Base-by-base conservation (phyloP, 2,888 invertebrate species). In the Agrilus cyanescens region DNA sequence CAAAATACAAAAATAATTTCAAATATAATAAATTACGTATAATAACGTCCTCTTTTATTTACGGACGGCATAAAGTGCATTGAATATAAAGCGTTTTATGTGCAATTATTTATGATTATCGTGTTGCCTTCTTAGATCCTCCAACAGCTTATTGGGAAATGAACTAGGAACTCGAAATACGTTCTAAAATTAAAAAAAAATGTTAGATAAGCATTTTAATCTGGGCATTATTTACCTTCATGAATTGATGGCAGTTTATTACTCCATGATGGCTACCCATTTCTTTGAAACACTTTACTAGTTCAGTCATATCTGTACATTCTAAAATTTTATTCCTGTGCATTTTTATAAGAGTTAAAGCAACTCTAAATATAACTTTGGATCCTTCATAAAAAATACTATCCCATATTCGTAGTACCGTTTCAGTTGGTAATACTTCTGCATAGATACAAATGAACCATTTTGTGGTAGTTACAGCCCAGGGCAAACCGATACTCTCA, bases 361-460 rank as follows among this genome's bases (percentile, higher is more conserved):
- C 89, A 3, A 90, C 91, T 52, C 94, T 76, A 63, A 95, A 88
- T 51, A 96, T 71, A 53, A 95, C 83, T 70, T 94, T 94, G 46
- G 85, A 86, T 34, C 95, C 95, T 67, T 96, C 95, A 55, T 85
- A 84, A 69, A 96, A 94, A 46, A 95, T 69, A 60, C 93, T 91
- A 67, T 96, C 95, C 94, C 95, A 95, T 67, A 95, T 85, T 58
- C 95, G 75, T 15, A 94, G 71, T 33, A 93, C 91, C 6, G 95
- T 95, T 78, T 95, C 94, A 45, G 87, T 82, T 1, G 94, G 94
- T 46, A 95, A 72, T 41, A 93, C 91, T 72, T 95, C 94, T 40
- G 89, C 87, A 68, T 85, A 94, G 39, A 94, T 71, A 61, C 94
- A 95, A 55, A 95, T 85, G 62, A 95, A 93, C 94, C 94, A 95